Percentiles rank a stretch among this genome's conserved stretches.
Conservation (phyloP, 2,113 vertebrate species). For the Scortum barcoo region DNA sequence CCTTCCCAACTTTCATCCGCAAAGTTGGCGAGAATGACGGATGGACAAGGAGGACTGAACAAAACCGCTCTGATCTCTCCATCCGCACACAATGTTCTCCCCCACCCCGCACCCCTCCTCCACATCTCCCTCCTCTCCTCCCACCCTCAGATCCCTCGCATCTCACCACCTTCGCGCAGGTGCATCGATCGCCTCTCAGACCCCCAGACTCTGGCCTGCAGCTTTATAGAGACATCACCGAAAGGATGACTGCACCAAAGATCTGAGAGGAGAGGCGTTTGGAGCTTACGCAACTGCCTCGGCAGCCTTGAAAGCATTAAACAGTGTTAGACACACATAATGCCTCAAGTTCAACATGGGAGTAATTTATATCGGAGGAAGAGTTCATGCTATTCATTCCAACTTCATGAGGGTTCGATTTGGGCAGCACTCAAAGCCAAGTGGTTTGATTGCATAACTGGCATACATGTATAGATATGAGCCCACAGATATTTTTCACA, state of each 20-base stretch:
- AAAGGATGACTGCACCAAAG: constrained; percentile 37
- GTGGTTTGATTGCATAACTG: constrained; percentile 38
- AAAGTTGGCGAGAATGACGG: constrained; percentile 58
- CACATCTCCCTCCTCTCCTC: constrained; percentile 50
- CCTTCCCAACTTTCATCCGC: constrained; percentile 66
- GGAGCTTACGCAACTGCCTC: constrained; percentile 41
- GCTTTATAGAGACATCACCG: constrained; percentile 46
- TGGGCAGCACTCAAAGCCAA: constrained; percentile 37
- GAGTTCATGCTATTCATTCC: constrained; percentile 39
- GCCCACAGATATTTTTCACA: constrained; percentile 41
- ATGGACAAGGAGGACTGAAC: constrained; percentile 36
- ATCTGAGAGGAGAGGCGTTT: constrained; percentile 45
- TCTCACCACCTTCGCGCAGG: constrained; percentile 54
- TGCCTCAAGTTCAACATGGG: constrained; percentile 41
- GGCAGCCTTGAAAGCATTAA: constrained; percentile 50
- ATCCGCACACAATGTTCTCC: constrained; percentile 9
- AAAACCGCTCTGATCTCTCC: constrained; percentile 63
- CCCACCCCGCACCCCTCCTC: no score
- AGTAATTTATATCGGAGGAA: constrained; percentile 53
- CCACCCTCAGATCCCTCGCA: constrained; percentile 4
- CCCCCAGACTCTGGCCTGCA: constrained; percentile 21
- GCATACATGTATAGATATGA: constrained; percentile 39
- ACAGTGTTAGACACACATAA: constrained; percentile 19
- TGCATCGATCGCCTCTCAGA: constrained; percentile 43
- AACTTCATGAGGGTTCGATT: constrained; percentile 42